Evolutionary conservation across 2,113 vertebrate genomes (phyloP).

Genomic region (Lampris megalopsis): DNA sequence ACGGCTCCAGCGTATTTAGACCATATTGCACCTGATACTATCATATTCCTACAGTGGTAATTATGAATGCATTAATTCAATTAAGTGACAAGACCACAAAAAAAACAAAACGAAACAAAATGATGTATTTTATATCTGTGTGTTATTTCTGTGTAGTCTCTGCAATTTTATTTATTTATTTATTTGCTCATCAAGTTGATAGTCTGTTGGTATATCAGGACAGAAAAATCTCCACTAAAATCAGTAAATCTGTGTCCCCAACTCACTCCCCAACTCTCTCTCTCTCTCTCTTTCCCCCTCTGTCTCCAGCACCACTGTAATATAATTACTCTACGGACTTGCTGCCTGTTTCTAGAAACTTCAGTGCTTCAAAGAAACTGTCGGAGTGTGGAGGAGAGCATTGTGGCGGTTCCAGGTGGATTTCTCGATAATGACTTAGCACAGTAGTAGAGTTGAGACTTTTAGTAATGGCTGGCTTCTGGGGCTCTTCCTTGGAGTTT

Average conservation of each 20-base stretch:
- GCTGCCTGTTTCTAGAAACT: slow-evolving; percentile 77
- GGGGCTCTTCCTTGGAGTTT: slow-evolving; percentile 77
- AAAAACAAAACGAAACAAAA: slow-evolving; percentile 33
- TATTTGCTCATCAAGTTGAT: too few relatives aligned
- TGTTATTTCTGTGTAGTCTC: too few relatives aligned
- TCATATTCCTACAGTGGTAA: slow-evolving; percentile 1
- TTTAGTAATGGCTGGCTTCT: slow-evolving; percentile 83
- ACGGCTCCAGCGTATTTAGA: neutral
- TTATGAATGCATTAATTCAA: slow-evolving; percentile 13
- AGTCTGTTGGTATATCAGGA: slow-evolving; percentile 56
- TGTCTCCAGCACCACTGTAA: slow-evolving; percentile 72
- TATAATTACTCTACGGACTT: slow-evolving; percentile 81
- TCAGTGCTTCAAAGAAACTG: slow-evolving; percentile 78
- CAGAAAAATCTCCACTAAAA: slow-evolving; percentile 51
- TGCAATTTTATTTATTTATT: too few relatives aligned
- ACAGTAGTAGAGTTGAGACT: slow-evolving; percentile 75
- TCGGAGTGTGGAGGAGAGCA: slow-evolving; percentile 80
- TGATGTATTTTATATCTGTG: neutral
- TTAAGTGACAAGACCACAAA: slow-evolving; percentile 8
- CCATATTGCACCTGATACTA: neutral
- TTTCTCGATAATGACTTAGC: slow-evolving; percentile 84
- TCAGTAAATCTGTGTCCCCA: slow-evolving; percentile 49
- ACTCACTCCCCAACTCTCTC: slow-evolving; percentile 5
- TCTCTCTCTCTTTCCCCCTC: slow-evolving; percentile 5
- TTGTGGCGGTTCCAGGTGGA: slow-evolving; percentile 86